Evolutionary conservation across 30 jellyfish, hydroid and myxozoan genomes (phyloP).

Genomic region (Cassiopea xamachana): DNA sequence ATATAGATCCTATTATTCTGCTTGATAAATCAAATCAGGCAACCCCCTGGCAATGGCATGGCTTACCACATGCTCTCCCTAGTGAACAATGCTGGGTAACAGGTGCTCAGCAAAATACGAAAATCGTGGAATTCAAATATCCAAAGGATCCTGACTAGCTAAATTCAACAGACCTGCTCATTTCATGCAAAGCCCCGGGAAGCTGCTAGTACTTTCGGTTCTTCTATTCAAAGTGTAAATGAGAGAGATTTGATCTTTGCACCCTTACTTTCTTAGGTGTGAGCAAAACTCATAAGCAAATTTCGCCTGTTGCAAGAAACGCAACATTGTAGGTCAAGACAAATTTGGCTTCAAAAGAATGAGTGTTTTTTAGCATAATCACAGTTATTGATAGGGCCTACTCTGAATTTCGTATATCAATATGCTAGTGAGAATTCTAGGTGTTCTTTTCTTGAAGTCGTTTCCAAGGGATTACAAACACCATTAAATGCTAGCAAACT

Average conservation of each 20-base stretch:
- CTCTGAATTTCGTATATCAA: no score
- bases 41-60: constrained; percentile 17
- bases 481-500: no score
- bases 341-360: no score
- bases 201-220: background rate
- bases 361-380: no score
- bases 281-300: background rate
- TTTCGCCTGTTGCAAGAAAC: background rate
- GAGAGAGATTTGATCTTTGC: constrained; percentile 10
- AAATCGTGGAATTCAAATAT: constrained; percentile 35
- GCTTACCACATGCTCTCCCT: constrained; percentile 35
- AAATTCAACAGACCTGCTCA: constrained; percentile 33
- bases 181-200: constrained; percentile 17
- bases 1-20: background rate
- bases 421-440: no score
- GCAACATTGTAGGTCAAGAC: background rate
- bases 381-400: no score
- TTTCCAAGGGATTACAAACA: no score
- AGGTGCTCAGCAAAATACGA: constrained; percentile 63
- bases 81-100: constrained; percentile 49
- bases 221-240: background rate
- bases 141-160: constrained; percentile 24
- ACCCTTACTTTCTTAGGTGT: background rate
- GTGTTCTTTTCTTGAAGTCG: no score
- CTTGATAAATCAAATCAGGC: background rate